Evolutionary conservation across 2,797 vertebrate genomes (phyloP).

Genomic region (Ctenopoma kingsleyae): DNA sequence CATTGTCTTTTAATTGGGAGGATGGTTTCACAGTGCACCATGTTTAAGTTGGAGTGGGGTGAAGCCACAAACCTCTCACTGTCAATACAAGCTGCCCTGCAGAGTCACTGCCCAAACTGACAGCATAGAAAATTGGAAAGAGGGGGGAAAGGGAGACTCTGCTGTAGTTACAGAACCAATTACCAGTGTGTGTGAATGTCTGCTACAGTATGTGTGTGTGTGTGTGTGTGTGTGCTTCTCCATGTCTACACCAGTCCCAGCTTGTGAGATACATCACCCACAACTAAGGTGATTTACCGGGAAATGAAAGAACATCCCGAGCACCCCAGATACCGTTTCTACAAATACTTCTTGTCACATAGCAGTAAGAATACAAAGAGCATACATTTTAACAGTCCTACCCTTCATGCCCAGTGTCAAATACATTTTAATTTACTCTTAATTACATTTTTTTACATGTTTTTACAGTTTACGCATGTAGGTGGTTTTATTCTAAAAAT

Average conservation of each 20-base stretch:
- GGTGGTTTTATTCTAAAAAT: neutral
- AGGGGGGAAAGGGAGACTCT: slow-evolving; percentile 58
- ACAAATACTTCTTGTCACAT: slow-evolving; percentile 24
- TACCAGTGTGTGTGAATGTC: slow-evolving; percentile 24
- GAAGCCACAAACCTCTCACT: slow-evolving; percentile 43
- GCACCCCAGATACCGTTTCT: slow-evolving; percentile 19
- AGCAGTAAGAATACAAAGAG: slow-evolving; percentile 2
- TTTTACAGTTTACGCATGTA: neutral
- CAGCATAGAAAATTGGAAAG: slow-evolving; percentile 73
- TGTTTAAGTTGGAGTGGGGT: slow-evolving; percentile 22
- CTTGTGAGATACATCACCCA: slow-evolving; percentile 36
- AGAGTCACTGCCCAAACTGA: slow-evolving; percentile 63
- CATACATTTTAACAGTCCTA: neutral
- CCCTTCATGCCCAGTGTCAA: neutral
- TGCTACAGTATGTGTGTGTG: slow-evolving; percentile 3
- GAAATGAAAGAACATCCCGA: slow-evolving; percentile 42
- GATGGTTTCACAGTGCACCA: slow-evolving; percentile 52
- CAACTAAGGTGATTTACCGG: slow-evolving; percentile 30
- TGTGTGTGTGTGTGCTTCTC: slow-evolving; percentile 10
- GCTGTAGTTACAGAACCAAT: slow-evolving; percentile 71
- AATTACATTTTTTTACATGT: neutral
- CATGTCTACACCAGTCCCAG: slow-evolving; percentile 8
- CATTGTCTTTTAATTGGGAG: slow-evolving; percentile 56
- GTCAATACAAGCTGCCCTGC: slow-evolving; percentile 53
- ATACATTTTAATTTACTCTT: neutral